Conservation (phyloP, 2,113 vertebrate species). For the Aptenodytes patagonicus region DNA sequence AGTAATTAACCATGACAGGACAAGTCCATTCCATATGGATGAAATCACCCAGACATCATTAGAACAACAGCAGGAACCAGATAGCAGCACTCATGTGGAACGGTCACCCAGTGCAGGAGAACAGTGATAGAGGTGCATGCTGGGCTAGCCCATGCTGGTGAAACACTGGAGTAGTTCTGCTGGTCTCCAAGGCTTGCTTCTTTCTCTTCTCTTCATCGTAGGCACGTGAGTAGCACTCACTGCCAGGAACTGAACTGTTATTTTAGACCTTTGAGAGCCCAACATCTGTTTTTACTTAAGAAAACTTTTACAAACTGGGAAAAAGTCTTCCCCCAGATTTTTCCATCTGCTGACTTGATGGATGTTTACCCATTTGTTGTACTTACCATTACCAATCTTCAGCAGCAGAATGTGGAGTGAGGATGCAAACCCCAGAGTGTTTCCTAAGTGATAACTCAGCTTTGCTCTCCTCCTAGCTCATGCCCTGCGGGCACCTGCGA, state of each 20-base stretch:
- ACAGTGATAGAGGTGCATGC: not conserved
- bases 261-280: not conserved
- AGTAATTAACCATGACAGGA: constrained; percentile 46
- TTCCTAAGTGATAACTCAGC: not conserved
- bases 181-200: not conserved
- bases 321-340: not conserved
- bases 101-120: not conserved
- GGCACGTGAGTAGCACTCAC: not conserved
- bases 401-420: not conserved
- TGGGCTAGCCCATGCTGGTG: not conserved
- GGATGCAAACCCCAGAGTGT: not conserved
- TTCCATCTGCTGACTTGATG: not conserved
- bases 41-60: constrained; percentile 11
- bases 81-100: not conserved
- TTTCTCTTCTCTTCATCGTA: not conserved
- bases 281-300: not conserved
- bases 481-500: constrained; percentile 95
- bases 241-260: not conserved
- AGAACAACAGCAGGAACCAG: not conserved
- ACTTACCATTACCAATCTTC: not conserved
- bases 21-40: constrained; percentile 18
- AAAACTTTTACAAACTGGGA: not conserved
- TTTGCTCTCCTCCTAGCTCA: constrained; percentile 67
- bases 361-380: not conserved
- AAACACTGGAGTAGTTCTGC: not conserved